Evolutionary conservation across 2,797 vertebrate species (phyloP).

Genomic region (Bufotes viridis): DNA sequence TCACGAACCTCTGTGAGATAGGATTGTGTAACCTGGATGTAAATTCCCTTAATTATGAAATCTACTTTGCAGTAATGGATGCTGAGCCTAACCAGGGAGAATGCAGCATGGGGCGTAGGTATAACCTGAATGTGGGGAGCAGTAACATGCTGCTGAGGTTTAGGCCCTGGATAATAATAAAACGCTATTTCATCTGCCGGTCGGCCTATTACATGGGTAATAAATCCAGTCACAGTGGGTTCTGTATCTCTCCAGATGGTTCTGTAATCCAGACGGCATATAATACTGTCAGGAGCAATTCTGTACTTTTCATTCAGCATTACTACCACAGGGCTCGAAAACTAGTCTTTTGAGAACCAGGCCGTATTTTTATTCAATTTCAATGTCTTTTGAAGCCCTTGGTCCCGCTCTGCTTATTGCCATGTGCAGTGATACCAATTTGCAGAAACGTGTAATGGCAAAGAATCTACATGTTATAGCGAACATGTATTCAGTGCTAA

Average conservation of each 20-base stretch:
- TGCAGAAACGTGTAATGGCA: not conserved
- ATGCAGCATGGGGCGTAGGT: not conserved
- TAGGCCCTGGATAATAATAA: constrained; percentile 17
- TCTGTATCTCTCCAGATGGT: constrained; percentile 43
- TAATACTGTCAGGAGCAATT: constrained; percentile 44
- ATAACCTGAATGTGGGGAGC: not conserved
- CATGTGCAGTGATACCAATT: not conserved
- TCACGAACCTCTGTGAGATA: not conserved
- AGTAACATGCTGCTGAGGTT: not conserved
- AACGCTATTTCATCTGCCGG: constrained; percentile 10
- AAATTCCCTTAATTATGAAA: not conserved
- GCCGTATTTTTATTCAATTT: not conserved
- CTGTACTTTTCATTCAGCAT: constrained; percentile 16
- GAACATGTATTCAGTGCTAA: not conserved
- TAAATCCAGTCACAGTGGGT: constrained; percentile 31
- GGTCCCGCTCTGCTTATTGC: not conserved
- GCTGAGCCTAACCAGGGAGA: not conserved
- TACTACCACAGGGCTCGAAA: constrained; percentile 15
- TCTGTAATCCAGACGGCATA: constrained; percentile 24
- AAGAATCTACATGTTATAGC: not conserved
- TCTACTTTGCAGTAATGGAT: not conserved
- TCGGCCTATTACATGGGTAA: constrained; percentile 25
- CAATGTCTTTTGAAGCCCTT: not conserved
- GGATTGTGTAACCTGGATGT: not conserved
- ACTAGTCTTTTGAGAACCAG: not conserved